phyloP scores from a whole-genome alignment of 2,888 invertebrate genomes.

The Marronus borbonicus region DNA sequence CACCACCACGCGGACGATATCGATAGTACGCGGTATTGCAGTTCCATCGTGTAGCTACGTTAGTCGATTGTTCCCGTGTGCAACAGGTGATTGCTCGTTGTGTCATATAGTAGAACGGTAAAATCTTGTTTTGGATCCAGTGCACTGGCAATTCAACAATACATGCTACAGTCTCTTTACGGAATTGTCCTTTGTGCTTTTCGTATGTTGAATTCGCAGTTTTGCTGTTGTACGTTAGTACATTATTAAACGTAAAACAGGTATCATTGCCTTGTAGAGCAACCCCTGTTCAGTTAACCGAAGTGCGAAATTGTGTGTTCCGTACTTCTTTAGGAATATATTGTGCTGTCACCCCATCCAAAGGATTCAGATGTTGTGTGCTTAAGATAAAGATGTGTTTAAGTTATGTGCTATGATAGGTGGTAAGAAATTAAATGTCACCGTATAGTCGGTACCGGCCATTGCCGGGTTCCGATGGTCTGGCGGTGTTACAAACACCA shows the following conservation, averaged over 20 bases:
- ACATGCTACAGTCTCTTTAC: conserved; percentile 3
- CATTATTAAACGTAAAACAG: no score
- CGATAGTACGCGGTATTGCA: conserved; percentile 22
- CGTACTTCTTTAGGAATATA: conserved; percentile 43
- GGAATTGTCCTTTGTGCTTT: conserved; percentile 6
- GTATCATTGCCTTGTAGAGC: no score
- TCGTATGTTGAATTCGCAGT: no score
- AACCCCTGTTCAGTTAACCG: no score
- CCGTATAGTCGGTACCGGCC: conserved; percentile 70
- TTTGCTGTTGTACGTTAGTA: no score
- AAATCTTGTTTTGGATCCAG: conserved; percentile 40
- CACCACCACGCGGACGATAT: conserved; percentile 16
- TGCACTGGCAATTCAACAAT: conserved; percentile 22
- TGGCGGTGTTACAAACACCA: conserved; percentile 58
- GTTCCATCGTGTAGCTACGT: conserved; percentile 41
- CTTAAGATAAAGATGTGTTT: conserved; percentile 24
- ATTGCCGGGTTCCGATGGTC: conserved; percentile 67
- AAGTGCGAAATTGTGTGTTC: background rate
- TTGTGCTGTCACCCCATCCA: conserved; percentile 15
- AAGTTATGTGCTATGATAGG: conserved; percentile 42
- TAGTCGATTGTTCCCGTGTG: conserved; percentile 45
- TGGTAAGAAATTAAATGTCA: conserved; percentile 64
- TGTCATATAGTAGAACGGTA: conserved; percentile 38
- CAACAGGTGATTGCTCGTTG: conserved; percentile 54
- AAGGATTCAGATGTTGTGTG: conserved; percentile 33